Percentiles rank a stretch among this genome's conserved stretches.
Evolutionary conservation across 2,113 vertebrate species (phyloP).

Genomic region (Rhinoptilus africanus): DNA sequence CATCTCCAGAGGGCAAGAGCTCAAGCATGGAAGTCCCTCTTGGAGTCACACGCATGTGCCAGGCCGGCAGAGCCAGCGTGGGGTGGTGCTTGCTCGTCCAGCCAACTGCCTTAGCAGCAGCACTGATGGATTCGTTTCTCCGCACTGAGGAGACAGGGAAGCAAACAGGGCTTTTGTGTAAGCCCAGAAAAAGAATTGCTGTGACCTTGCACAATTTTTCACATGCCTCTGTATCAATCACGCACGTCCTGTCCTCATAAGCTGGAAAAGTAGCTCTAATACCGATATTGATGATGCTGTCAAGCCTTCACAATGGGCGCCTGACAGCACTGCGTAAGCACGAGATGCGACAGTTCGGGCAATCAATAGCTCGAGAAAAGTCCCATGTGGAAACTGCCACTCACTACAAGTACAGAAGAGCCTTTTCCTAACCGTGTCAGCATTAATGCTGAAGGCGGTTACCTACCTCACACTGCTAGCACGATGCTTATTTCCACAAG

Average conservation of each 20-base stretch:
- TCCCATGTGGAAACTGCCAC: background rate
- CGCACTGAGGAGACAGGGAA: background rate
- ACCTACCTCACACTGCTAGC: background rate
- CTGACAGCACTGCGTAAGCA: background rate
- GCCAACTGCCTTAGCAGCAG: background rate
- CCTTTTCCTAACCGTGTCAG: background rate
- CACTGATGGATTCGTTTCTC: background rate
- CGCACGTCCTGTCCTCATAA: background rate
- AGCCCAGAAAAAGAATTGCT: background rate
- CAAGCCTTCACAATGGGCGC: constrained; percentile 11
- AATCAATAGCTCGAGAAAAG: background rate
- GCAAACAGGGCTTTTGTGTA: background rate
- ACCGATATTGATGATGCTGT: constrained; percentile 26
- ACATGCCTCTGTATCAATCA: background rate
- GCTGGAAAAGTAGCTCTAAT: background rate
- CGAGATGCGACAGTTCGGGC: background rate
- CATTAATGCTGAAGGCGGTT: background rate
- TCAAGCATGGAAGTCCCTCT: fast-evolving
- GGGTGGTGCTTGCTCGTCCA: background rate
- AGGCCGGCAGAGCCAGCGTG: background rate
- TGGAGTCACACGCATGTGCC: fast-evolving
- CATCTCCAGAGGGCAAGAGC: background rate
- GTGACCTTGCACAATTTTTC: background rate
- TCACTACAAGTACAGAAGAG: background rate
- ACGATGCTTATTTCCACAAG: background rate